Base-by-base conservation (phyloP, 1,140 invertebrate genomes). In the Pygmarrhopalites habei region DNA sequence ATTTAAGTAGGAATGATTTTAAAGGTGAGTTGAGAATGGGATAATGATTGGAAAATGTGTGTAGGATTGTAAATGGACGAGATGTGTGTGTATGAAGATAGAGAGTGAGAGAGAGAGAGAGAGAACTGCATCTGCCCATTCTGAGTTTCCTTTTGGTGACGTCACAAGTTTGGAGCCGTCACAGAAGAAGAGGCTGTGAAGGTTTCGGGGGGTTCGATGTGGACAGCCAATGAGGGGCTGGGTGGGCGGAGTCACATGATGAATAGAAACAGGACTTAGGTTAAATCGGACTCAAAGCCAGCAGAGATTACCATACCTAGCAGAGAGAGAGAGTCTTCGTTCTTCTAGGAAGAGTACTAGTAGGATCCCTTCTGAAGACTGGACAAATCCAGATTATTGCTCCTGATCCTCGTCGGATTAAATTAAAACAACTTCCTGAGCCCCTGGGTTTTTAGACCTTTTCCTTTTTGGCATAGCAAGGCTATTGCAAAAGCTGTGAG, bases 391-490 rank as follows among this genome's bases (percentile, higher is more conserved):
- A 56, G 53, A 56, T 56, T 56, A 56, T 56, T 56, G 53, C 53
- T 56, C 53, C 53, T 56, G 53, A 56, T 56, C 53, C 53, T 56
- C 53, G 53, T 56, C 53, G 53, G 53, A 56, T 56, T 56, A 56
- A 56, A 56, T 56, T 56, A 56, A 56, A 56, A 56, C 53, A 56
- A 56, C 53, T 56, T 56, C 53, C 53, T 56, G 53, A 56, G 53
- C 53, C 53, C 53, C 53, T 56, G 53, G 53, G 53, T 56, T 56
- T 56, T 56, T 56, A 56, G 53, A 56, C 53, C 53, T 56, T 56
- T 56, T 56, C 53, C 53, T 56, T 55, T 55, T 55, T 55, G 51
- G 51, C 51, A 55, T 55, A 55, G n/a, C n/a, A n/a, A 55, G 51
- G 51, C 51, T 55, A 55, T 26, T 49, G n/a, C n/a, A n/a, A n/a